Conservation (phyloP, 2,888 invertebrate genomes). For the Eristalis intricaria region DNA sequence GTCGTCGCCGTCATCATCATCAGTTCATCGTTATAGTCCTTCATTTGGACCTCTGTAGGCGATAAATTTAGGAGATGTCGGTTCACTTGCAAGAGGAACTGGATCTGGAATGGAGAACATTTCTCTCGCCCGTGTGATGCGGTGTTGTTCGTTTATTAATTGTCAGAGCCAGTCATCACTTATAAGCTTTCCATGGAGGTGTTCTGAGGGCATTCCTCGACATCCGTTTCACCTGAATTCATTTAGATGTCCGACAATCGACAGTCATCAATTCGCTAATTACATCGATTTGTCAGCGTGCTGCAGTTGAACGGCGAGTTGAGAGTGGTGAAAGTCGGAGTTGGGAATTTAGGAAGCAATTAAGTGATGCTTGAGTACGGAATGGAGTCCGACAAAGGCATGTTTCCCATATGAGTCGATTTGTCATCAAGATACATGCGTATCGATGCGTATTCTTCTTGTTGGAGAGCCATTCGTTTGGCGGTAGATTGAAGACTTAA, state of each 20-base stretch:
- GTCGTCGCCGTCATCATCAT: neutral
- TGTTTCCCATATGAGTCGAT: conserved; percentile 31
- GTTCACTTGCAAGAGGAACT: neutral
- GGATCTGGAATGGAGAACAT: neutral
- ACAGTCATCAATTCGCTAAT: conserved; percentile 66
- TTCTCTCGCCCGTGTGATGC: neutral
- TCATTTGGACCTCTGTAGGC: neutral
- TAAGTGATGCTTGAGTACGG: conserved; percentile 51
- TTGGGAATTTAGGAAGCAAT: conserved; percentile 41
- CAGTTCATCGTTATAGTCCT: neutral
- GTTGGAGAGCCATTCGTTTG: conserved; percentile 1
- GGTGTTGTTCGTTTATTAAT: conserved; percentile 19
- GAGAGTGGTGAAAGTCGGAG: conserved; percentile 51
- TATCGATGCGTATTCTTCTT: neutral
- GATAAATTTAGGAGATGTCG: neutral
- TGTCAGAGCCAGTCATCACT: conserved; percentile 8
- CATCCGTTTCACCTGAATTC: conserved; percentile 45
- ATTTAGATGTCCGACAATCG: conserved; percentile 55
- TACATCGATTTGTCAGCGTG: conserved; percentile 55
- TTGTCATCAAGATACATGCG: conserved; percentile 40
- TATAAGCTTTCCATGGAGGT: neutral
- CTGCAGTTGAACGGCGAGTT: neutral
- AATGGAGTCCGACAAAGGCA: conserved; percentile 41
- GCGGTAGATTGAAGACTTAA: neutral
- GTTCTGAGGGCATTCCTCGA: neutral